Evolutionary conservation across 1,140 invertebrate species (phyloP), one percentile per base, ranked within the genome.

Genomic region (Antheraea mylitta): DNA sequence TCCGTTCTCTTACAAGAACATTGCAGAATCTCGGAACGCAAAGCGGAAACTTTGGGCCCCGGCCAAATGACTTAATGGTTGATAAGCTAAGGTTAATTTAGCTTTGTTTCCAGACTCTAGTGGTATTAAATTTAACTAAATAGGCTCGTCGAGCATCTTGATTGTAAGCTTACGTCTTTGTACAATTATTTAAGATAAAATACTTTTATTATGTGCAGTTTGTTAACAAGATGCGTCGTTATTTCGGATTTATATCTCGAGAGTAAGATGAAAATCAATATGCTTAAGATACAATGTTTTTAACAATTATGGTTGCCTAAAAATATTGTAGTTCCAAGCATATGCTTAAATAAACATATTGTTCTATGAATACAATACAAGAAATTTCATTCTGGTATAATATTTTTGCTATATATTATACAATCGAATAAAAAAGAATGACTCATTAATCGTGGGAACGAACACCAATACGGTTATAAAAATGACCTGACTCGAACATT

Each of bases 51-150:
- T 80, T 84, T 84, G 81, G 83, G 69, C 9, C 42, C 22, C 13
- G 22, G 79, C 83, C 83, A 86, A 86, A 83, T 86, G 78, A 85
- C 77, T 82, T 82, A 83, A 80, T 79, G 81, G 79, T 73, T 84
- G 82, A 84, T 87, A 87, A 85, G 80, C 78, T 69, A 77, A 80
- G 79, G 83, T 85, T 87, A 82, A 84, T 83, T 79, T 77, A 72
- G 81, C 82, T 79, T 85, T 85, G 81, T 83, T 79, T 80, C 76
- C 42, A 71, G 45, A 53, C 45, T 53, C 69, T 48, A 38, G 18
- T 66, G 19, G 68, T 73, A 75, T 72, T 73, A 73, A 74, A 74
- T 72, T 75, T 68, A 64, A 70, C 66, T 74, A 74, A 75, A 76
- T 68, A 64, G 62, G 62, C 64, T 61, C 58, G n/a, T 13, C 45